Conservation (phyloP, 2,888 invertebrate genomes). For the Stenichneumon culpator region DNA sequence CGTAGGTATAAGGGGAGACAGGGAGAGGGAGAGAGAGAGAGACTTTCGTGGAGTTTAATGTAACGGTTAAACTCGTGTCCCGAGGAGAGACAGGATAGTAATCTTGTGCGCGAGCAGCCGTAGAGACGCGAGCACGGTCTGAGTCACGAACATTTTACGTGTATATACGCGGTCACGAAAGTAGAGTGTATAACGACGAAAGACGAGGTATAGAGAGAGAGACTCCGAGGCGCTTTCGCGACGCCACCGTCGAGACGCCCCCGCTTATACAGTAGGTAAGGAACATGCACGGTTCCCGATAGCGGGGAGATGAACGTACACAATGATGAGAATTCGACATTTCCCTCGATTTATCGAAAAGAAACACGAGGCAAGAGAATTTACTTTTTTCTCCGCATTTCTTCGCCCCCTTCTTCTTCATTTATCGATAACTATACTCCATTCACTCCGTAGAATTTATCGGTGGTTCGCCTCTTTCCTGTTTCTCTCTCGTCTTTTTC, state of each 20-base stretch:
- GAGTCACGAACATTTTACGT: conserved; percentile 71
- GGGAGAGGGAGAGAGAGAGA: conserved; percentile 1
- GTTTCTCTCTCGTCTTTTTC: conserved; percentile 43
- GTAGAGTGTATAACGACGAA: conserved; percentile 50
- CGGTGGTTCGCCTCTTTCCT: conserved; percentile 49
- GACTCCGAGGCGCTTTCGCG: conserved; percentile 59
- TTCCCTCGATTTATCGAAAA: conserved; percentile 22
- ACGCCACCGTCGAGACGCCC: conserved; percentile 59
- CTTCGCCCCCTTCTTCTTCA: conserved; percentile 26
- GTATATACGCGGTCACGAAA: conserved; percentile 68
- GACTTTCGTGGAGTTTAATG: conserved; percentile 76
- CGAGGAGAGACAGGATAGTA: conserved; percentile 74
- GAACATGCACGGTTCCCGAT: conserved; percentile 18
- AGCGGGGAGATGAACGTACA: conserved; percentile 36
- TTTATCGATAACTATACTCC: conserved; percentile 58
- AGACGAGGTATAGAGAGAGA: conserved; percentile 22
- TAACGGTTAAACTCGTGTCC: conserved; percentile 79
- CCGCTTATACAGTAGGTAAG: conserved; percentile 27
- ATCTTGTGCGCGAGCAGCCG: conserved; percentile 61
- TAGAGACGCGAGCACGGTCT: conserved; percentile 46
- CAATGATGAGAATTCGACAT: conserved; percentile 39
- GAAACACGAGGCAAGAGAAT: neutral
- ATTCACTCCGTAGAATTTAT: conserved; percentile 56
- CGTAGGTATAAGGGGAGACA: conserved; percentile 8
- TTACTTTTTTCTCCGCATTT: neutral